Base-by-base conservation (phyloP, 2,113 vertebrate genomes). In the Lagenorhynchus albirostris region DNA sequence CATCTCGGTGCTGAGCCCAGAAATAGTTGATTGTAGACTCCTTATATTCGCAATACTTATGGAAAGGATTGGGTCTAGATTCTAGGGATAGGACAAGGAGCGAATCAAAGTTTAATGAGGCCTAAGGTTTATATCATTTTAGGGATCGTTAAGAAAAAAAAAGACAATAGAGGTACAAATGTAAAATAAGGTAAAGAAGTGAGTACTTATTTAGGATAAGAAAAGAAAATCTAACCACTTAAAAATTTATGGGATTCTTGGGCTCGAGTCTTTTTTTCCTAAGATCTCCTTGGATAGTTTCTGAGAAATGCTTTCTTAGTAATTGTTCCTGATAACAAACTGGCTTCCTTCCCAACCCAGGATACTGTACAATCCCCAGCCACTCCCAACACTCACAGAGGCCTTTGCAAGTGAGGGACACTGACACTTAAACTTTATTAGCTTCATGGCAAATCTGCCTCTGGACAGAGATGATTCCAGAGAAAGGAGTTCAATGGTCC, bases 251-350 rank as follows among this genome's bases (percentile, higher is more conserved):
- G 31, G 38, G 31, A 73, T 79, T 17, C 23, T 36, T 89, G 8
- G 41, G 36, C 18, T 44, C 4, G 31, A 71, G 20, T 1, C 23
- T 41, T 41, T 38, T 29, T 47, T 65, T 3, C 23, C 25, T 89
- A 83, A 38, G 11, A 65, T 25, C 11, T 71, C 38, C 20, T 62
- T 17, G 74, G 31, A 18, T 8, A 67, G 74, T 23, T 71, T 82
- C 87, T 87, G 38, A 77, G n/a, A 79, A 89, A 83, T 58, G 26
- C 21, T 82, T 94, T 81, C 71, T 95, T 84, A 83, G 31, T 91
- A 63, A 89, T 65, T 29, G 9, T 88, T 94, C 9, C 21, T 86
- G 38, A 95, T 91, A 83, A 67, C 5, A 95, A 31, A 1, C 1
- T 77, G n/a, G 44, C 63, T 90, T 79, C 13, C 33, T 80, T 92